Evolutionary conservation across 2,888 invertebrate species (phyloP).

Genomic region (Heliothis peltigera): DNA sequence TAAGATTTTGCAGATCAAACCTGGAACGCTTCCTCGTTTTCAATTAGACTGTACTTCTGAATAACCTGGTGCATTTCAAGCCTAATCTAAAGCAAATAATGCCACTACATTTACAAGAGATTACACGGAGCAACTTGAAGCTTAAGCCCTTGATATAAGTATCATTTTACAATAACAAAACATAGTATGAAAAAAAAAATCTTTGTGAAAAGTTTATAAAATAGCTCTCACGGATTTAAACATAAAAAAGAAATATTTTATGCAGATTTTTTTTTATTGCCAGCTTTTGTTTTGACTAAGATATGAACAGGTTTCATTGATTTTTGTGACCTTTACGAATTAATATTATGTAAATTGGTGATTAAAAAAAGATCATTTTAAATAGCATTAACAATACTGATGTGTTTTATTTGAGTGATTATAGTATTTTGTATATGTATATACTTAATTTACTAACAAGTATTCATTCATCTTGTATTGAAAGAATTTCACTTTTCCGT

Average conservation of each 20-base stretch:
- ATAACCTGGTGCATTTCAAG: constrained; percentile 50
- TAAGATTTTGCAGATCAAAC: constrained; percentile 55
- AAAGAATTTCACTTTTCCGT: background rate
- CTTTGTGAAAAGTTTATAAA: background rate
- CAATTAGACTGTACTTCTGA: constrained; percentile 64
- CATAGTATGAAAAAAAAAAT: background rate
- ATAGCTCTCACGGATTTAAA: background rate
- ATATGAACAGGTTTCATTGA: background rate
- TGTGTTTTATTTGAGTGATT: background rate
- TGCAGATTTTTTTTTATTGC: background rate
- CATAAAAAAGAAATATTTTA: background rate
- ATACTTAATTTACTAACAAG: background rate
- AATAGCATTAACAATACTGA: background rate
- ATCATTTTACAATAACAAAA: constrained; percentile 52
- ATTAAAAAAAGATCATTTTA: constrained; percentile 14
- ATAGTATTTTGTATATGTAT: background rate
- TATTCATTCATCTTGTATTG: background rate
- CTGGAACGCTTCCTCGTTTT: constrained; percentile 70
- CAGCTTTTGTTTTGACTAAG: background rate
- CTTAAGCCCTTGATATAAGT: constrained; percentile 27
- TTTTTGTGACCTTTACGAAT: constrained; percentile 35
- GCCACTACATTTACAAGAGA: constrained; percentile 45
- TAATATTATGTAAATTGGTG: constrained; percentile 24
- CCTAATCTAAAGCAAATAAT: constrained; percentile 10
- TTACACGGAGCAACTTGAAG: too few species aligned